phyloP scores from a whole-genome alignment of 2,888 invertebrate genomes.

The Polymixis flavicincta region DNA sequence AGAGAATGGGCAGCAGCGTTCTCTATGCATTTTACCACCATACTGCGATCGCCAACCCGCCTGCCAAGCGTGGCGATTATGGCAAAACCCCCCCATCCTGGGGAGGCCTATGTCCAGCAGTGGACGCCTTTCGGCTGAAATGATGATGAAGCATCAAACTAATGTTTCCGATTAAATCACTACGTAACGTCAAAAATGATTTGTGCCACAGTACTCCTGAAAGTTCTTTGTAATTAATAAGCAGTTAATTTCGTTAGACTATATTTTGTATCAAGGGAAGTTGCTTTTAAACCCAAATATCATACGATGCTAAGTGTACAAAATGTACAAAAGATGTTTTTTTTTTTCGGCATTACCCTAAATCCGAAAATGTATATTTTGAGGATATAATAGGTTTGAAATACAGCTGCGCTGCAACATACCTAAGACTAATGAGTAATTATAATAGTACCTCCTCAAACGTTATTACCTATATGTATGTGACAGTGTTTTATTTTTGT shows the following conservation, averaged over 20 bases:
- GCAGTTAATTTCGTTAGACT: conserved; percentile 18
- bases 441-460: conserved; percentile 79
- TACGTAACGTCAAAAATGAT: neutral
- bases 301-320: conserved; percentile 59
- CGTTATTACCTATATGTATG: conserved; percentile 86
- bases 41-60: no score
- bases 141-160: no score
- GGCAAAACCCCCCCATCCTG: no score
- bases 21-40: no score
- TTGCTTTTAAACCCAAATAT: conserved; percentile 57
- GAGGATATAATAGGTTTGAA: conserved; percentile 66
- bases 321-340: conserved; percentile 67
- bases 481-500: conserved; percentile 91
- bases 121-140: no score
- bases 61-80: no score
- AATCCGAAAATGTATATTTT: conserved; percentile 56
- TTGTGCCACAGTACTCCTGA: conserved; percentile 15
- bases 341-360: conserved; percentile 56
- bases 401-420: conserved; percentile 73
- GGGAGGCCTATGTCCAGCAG: no score
- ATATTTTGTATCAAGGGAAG: conserved; percentile 19
- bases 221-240: conserved; percentile 41
- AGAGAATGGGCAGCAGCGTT: no score
- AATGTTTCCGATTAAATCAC: neutral
- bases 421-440: conserved; percentile 77